Conservation (phyloP, 1,140 invertebrate genomes). For the Drosophila auraria region DNA sequence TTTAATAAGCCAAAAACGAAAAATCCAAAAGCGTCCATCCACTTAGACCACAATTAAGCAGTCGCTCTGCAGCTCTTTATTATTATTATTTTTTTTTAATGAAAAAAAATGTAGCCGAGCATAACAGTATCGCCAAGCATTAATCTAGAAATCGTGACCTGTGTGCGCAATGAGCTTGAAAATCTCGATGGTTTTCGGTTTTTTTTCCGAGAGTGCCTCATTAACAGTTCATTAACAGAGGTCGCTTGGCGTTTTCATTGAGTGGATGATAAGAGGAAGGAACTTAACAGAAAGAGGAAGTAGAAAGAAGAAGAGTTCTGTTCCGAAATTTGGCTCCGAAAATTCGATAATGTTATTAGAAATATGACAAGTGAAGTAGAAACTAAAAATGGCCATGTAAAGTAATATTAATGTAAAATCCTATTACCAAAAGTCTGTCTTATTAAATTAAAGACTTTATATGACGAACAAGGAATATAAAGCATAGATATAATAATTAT, state of each 20-base stretch:
- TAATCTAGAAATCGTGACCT: conserved; percentile 62
- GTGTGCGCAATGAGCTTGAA: conserved; percentile 30
- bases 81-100: no score
- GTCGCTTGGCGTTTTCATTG: conserved; percentile 4
- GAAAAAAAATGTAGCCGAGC: conserved; percentile 2
- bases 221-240: conserved; percentile 50
- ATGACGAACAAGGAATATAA: no score
- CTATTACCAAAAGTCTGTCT: no score
- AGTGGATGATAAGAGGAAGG: conserved; percentile 11
- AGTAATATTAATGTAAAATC: no score
- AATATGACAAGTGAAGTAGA: no score
- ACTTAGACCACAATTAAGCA: conserved; percentile 55
- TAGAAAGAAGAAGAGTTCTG: background rate
- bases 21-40: conserved; percentile 31
- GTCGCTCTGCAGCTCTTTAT: conserved; percentile 4
- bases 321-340: background rate
- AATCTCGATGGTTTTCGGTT: conserved; percentile 22
- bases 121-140: conserved; percentile 50
- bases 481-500: background rate
- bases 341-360: background rate
- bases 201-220: conserved; percentile 38
- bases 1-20: conserved; percentile 38
- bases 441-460: no score
- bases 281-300: conserved; percentile 12
- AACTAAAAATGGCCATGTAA: no score